These are phyloP conservation scores for Strigamia crassipes DNA, from an alignment of 2,888 invertebrate genomes.

Conservation along the genomic window DNA sequence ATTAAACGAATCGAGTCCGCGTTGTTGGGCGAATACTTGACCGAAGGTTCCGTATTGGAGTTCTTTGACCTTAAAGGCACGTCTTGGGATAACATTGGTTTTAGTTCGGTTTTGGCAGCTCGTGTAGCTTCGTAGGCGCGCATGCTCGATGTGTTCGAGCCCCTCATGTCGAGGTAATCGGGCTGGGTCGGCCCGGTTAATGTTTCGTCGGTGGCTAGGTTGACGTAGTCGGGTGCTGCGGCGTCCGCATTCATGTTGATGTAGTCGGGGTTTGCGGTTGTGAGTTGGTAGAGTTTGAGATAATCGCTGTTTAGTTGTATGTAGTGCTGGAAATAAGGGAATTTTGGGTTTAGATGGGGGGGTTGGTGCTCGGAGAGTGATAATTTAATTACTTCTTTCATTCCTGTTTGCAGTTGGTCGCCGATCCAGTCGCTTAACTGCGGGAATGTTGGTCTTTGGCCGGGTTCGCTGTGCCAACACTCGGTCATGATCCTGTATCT, in stretches of 20 bases:
- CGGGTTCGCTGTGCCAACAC: slow-evolving; percentile 47
- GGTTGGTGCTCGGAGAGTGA: no score
- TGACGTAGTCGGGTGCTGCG: slow-evolving; percentile 13
- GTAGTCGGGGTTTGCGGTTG: slow-evolving; percentile 44
- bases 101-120: slow-evolving; percentile 12
- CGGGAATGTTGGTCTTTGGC: slow-evolving; percentile 47
- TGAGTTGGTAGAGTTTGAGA: slow-evolving; percentile 36
- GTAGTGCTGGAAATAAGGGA: slow-evolving; percentile 47
- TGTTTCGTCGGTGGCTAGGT: not conserved
- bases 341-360: not conserved
- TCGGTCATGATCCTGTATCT: slow-evolving; percentile 48
- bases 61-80: not conserved
- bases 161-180: slow-evolving; percentile 40
- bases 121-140: not conserved
- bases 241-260: slow-evolving; percentile 7
- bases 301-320: slow-evolving; percentile 46
- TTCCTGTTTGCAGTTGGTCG: slow-evolving; percentile 7
- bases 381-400: slow-evolving; percentile 2
- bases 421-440: slow-evolving; percentile 33
- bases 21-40: not conserved
- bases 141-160: slow-evolving; percentile 19
- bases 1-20: not conserved
- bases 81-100: slow-evolving; percentile 36
- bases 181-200: not conserved
- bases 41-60: not conserved